phyloP scores from a whole-genome alignment of 30 jellyfish, hydroid and myxozoan genomes.

The Rhopilema esculentum region DNA sequence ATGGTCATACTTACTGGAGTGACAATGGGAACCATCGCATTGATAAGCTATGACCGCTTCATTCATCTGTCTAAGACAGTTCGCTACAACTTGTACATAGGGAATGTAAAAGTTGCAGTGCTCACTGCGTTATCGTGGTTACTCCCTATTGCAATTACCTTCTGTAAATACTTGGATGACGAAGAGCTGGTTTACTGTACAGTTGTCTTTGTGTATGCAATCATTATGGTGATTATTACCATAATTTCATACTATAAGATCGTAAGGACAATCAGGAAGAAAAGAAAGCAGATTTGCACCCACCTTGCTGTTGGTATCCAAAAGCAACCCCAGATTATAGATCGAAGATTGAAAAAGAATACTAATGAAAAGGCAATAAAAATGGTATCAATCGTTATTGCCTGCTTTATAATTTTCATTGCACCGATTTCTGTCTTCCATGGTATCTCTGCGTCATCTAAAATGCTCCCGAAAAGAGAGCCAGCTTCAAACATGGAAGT shows the following conservation, averaged over 20 bases:
- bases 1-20: slow-evolving; percentile 2
- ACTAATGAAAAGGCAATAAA: slow-evolving; percentile 5
- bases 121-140: slow-evolving; percentile 2
- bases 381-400: slow-evolving; percentile 14
- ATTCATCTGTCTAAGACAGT: slow-evolving; percentile 1
- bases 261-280: background rate
- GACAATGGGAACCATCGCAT: slow-evolving; percentile 13
- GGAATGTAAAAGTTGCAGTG: background rate
- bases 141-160: slow-evolving; percentile 1
- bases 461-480: background rate
- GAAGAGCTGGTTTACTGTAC: slow-evolving; percentile 7
- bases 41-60: slow-evolving; percentile 27
- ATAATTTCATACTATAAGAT: background rate
- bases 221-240: background rate
- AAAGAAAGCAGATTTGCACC: slow-evolving; percentile 2
- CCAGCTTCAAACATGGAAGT: too few species aligned
- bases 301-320: background rate
- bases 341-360: background rate
- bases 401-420: background rate
- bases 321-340: background rate
- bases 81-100: slow-evolving; percentile 6
- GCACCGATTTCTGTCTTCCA: slow-evolving; percentile 17
- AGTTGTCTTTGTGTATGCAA: background rate
- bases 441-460: background rate
- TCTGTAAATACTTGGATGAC: background rate